A percentile compares a stretch with the other conserved stretches of the same genome.
phyloP scores from a whole-genome alignment of 1,140 invertebrate genomes.

The Cataglyphis hispanica region DNA sequence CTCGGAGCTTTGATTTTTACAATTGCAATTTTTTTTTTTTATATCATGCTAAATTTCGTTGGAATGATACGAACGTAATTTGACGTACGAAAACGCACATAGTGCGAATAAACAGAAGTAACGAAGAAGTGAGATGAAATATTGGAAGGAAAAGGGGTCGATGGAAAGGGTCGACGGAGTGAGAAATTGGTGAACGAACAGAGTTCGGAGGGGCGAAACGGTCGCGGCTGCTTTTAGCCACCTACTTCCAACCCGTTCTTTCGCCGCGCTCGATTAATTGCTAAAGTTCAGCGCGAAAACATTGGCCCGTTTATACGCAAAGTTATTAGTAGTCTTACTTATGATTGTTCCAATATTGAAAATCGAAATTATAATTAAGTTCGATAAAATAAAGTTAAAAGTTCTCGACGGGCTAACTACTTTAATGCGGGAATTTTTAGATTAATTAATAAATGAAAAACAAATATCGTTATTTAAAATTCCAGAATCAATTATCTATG shows the following conservation, averaged over 20 bases:
- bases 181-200: constrained; percentile 39
- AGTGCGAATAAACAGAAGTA: constrained; percentile 46
- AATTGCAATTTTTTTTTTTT: background rate
- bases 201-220: constrained; percentile 24
- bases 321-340: constrained; percentile 45
- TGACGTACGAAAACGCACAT: constrained; percentile 54
- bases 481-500: background rate
- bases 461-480: background rate
- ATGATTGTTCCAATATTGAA: constrained; percentile 24
- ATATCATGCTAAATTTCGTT: constrained; percentile 5
- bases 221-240: constrained; percentile 54
- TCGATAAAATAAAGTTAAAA: background rate
- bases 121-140: constrained; percentile 57
- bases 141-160: constrained; percentile 22
- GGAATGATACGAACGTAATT: constrained; percentile 29
- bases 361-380: constrained; percentile 45
- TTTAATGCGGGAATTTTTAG: background rate
- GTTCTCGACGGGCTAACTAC: background rate
- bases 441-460: background rate
- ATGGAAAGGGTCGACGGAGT: constrained; percentile 17
- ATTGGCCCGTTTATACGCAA: constrained; percentile 36
- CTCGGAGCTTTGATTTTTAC: background rate
- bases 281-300: constrained; percentile 56
- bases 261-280: constrained; percentile 59
- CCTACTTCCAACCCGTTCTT: constrained; percentile 42